phyloP scores from a whole-genome alignment of 1,140 invertebrate species.

The Nasonia giraulti region DNA sequence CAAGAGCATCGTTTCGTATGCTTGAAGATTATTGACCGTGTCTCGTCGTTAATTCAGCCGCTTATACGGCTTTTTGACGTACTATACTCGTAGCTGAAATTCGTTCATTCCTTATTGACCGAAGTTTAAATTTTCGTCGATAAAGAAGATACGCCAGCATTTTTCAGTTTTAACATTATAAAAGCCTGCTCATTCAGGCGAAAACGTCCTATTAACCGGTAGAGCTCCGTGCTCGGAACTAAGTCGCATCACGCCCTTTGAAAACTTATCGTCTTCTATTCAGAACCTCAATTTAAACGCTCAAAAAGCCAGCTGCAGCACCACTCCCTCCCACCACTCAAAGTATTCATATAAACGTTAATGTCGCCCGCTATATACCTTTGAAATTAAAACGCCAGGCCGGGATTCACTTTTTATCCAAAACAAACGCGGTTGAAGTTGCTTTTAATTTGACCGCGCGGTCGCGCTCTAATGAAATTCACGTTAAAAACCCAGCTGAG shows the following conservation, averaged over 20 bases:
- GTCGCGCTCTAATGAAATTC: background rate
- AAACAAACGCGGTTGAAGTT: conserved; percentile 6
- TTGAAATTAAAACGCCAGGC: background rate
- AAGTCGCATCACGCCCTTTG: background rate
- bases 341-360: background rate
- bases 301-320: background rate
- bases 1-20: background rate
- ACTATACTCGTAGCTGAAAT: too few species aligned
- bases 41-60: too few species aligned
- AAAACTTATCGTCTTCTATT: background rate
- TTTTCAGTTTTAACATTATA: background rate
- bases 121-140: too few species aligned
- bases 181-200: background rate
- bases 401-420: background rate
- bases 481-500: background rate
- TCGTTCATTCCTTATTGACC: too few species aligned
- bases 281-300: background rate
- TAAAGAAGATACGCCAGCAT: too few species aligned
- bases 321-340: background rate
- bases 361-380: background rate
- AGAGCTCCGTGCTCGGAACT: background rate
- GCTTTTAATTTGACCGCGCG: conserved; percentile 1
- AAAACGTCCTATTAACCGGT: background rate
- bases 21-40: background rate
- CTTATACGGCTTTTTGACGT: too few species aligned